Conservation (phyloP, 2,113 vertebrate genomes). For the Eulemur macaco region DNA sequence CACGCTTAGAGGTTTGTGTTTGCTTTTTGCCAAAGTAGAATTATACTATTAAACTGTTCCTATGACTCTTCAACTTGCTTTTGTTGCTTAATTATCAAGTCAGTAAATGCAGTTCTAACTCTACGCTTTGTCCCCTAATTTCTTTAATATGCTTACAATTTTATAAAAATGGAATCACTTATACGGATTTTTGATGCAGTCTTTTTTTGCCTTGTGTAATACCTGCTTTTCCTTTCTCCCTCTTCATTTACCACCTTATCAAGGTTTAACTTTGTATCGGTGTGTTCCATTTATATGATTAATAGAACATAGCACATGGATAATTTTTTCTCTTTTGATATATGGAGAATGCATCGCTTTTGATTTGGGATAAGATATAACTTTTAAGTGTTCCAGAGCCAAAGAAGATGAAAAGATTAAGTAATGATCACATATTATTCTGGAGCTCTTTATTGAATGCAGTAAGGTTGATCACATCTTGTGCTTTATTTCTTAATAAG, state of each 20-base stretch:
- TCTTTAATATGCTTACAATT: neutral
- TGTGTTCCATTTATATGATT: neutral
- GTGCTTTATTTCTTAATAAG: neutral
- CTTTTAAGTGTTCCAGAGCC: neutral
- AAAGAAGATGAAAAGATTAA: neutral
- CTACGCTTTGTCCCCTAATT: neutral
- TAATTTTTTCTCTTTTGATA: neutral
- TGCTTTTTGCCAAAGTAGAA: neutral
- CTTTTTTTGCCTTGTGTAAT: neutral
- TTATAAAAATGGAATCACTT: neutral
- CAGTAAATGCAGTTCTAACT: neutral
- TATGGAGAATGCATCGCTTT: neutral
- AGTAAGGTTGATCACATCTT: neutral
- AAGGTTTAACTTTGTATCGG: neutral
- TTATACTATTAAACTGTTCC: accelerated
- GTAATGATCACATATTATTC: neutral
- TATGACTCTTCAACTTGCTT: neutral
- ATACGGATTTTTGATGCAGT: neutral
- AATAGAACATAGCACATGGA: neutral
- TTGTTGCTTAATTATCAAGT: neutral
- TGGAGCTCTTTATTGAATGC: slow-evolving; percentile 2
- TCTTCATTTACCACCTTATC: neutral
- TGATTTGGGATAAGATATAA: slow-evolving; percentile 9
- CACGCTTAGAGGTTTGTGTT: neutral
- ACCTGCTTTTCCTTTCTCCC: neutral